Conservation (phyloP, 2,797 vertebrate genomes). For the Pelodytes ibericus region DNA sequence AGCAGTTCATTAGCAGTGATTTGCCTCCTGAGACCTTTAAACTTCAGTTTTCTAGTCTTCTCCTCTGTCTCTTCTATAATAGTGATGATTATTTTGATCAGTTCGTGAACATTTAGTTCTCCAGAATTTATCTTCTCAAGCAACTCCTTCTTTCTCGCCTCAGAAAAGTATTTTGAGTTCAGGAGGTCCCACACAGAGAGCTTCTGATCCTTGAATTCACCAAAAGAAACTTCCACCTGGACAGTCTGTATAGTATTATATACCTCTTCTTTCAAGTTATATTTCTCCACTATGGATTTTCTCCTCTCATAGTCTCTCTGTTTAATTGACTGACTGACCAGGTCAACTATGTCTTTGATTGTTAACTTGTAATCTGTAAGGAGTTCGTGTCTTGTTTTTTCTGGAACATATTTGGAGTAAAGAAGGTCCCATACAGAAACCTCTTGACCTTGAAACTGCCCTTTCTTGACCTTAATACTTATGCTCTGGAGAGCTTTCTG, state of each 20-base stretch:
- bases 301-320: background rate
- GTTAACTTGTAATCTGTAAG: slow-evolving; percentile 59
- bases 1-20: slow-evolving; percentile 64
- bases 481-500: slow-evolving; percentile 55
- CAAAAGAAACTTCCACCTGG: slow-evolving; percentile 59
- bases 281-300: background rate
- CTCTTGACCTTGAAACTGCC: slow-evolving; percentile 71
- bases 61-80: slow-evolving; percentile 59
- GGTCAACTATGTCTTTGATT: slow-evolving; percentile 19
- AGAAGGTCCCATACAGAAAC: slow-evolving; percentile 82
- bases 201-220: slow-evolving; percentile 49
- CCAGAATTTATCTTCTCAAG: slow-evolving; percentile 33
- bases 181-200: slow-evolving; percentile 50
- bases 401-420: slow-evolving; percentile 77
- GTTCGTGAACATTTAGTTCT: slow-evolving; percentile 12
- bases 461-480: slow-evolving; percentile 53
- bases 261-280: slow-evolving; percentile 62
- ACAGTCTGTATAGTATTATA: slow-evolving; percentile 68
- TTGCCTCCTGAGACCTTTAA: slow-evolving; percentile 65
- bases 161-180: slow-evolving; percentile 48
- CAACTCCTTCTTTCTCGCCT: slow-evolving; percentile 49
- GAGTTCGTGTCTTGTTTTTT: slow-evolving; percentile 71
- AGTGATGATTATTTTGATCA: background rate
- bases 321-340: background rate
- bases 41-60: slow-evolving; percentile 48